Evolutionary conservation across 2,113 vertebrate species (phyloP), one percentile per base, ranked within the genome.

Genomic region (Neodontobutis hainanensis): DNA sequence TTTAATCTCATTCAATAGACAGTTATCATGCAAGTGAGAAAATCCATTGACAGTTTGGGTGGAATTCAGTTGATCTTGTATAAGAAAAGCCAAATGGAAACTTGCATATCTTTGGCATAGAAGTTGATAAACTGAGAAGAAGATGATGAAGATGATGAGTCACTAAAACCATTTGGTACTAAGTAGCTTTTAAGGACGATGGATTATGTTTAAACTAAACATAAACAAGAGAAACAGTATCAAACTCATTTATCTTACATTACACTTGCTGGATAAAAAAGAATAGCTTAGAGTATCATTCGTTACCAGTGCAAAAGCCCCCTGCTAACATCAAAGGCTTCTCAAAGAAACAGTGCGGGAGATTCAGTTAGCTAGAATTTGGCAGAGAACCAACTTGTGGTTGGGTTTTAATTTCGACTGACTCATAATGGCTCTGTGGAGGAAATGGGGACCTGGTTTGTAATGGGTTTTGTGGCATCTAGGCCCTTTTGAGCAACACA

Each of bases 201-300:
- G 52, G 78, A 87, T 90, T 84, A 85, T 90, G 90, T 90, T 78
- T 84, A 92, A 93, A 92, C 86, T 93, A 94, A 95, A 93, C 92
- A 94, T 94, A 93, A 94, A 96, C 94, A 95, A 95, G 95, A 91
- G 94, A 94, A 96, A 97, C 19, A 27, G 95, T 96, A 97, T 97
- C 95, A 95, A 94, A 95, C 93, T 94, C 94, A 98, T 99, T 97
- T 97, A 99, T 97, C 95, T 98, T 98, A 97, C 95, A 98, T 97
- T 97, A 97, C 94, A 94, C 94, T 95, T 91, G 94, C 94, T 88
- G 94, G 96, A 99, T 99, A 96, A 98, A 99, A 98, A 97, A 95
- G 94, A 96, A 96, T 95, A 94, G 87, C 95, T 98, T 96, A 95
- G 94, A 96, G 94, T 95, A 94, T 95, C 94, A 90, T 95, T 97